Evolutionary conservation across 2,888 invertebrate genomes (phyloP), one percentile per base, ranked within the genome.

Genomic region (Calameuta idolon): DNA sequence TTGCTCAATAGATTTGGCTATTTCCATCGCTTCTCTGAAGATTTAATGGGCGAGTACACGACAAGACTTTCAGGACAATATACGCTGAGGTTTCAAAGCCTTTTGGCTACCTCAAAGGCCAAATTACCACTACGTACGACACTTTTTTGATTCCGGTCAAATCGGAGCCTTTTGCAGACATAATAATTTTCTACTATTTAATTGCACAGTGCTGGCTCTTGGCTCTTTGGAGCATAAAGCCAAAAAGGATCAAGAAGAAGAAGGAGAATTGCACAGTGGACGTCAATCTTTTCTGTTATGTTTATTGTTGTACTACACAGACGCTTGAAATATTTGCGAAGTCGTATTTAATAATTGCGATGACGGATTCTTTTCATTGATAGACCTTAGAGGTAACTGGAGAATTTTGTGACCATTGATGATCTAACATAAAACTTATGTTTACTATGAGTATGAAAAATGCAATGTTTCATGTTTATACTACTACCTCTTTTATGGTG

Each of bases 1-100:
- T 71, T 34, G 79, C 77, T 76, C 81, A 77, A 82, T 80, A 83
- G 79, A 79, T 79, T 83, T 76, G 77, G 76, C 79, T 79, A 81
- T 79, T 81, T 77, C 75, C 75, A 79, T 81, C 77, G 77, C 75
- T 79, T 73, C 81, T 81, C 76, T 75, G 69, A 75, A 55, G 55
- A 23, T 55, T 55, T 55, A 55, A 55, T 55, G 55, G 55, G 55
- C 23, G 55, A 55, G 55, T 23, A 55, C 55, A 55, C 55, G 23
- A 55, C 23, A 23, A 55, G 23, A 23, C 55, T 55, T 23, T 55
- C 9, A 55, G 23, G 55, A 55, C 23, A 23, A 23, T 2, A 55
- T 55, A 55, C 23, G 9, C 55, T 55, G 55, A 55, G 55, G 23
- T 55, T 55, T 55, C 23, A 55, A 55, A 23, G 55, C 55, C 23